Evolutionary conservation across 2,113 vertebrate species (phyloP), one percentile per base, ranked within the genome.

Genomic region (Hemiprocne comata): DNA sequence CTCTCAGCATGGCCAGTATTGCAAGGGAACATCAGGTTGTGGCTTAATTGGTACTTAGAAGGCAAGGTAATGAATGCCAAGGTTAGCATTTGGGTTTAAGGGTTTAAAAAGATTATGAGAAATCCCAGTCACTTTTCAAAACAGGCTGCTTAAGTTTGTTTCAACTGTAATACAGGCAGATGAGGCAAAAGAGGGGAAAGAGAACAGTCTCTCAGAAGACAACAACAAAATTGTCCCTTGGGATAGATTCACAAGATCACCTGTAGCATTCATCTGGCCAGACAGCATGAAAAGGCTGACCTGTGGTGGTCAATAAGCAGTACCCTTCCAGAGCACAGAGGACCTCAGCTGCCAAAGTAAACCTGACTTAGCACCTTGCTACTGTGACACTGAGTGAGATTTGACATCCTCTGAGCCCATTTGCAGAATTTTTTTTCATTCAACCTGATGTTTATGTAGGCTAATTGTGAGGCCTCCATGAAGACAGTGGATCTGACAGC

Each of bases 41-140:
- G 42, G n/a, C 14, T 77, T 73, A 79, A 34, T 2, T n/a, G 16
- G 11, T 44, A 24, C 15, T 58, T 67, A 23, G 17, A 20, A 58
- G 74, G 11, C 3, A 6, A 91, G 21, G 16, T 34, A 44, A 75
- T 0, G 0, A 44, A 75, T 0, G 0, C 4, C 38, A 46, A 62
- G 5, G 4, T 42, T 4, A 28, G 9, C 34, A 29, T 73, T 61
- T 73, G 3, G 9, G 16, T 66, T 69, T 78, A 28, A 69, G 23
- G 64, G 7, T 15, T 15, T 60, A 3, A 60, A 60, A 77, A 67
- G 66, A 8, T 20, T 36, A 9, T 50, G 36, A 88, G 69, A 91
- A 79, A 44, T 3, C 11, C 23, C 50, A 26, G 9, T 50, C 25
- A 78, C 14, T 57, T 85, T 89, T 82, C 26, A 53, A 90, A 77